These are phyloP conservation scores for Andricus curvator DNA, from an alignment of 2,888 invertebrate genomes.

Conservation along the genomic window DNA sequence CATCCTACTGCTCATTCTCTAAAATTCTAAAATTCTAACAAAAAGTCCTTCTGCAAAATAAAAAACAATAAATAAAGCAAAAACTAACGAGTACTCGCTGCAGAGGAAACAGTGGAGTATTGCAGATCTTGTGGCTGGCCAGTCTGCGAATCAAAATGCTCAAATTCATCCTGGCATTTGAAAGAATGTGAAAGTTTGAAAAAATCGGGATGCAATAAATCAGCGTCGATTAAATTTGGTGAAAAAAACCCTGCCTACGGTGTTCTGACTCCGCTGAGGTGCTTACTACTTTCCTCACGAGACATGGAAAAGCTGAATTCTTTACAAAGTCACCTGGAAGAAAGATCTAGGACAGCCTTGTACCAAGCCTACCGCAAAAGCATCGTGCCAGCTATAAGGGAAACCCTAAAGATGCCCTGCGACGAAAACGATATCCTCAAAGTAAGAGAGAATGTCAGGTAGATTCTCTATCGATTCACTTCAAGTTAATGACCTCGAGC, in stretches of 20 bases:
- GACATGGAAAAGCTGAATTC: slow-evolving; percentile 22
- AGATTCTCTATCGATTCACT: slow-evolving; percentile 18
- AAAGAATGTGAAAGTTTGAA: slow-evolving; percentile 4
- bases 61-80: not conserved
- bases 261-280: slow-evolving; percentile 17
- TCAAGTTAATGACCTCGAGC: slow-evolving; percentile 20
- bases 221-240: not conserved
- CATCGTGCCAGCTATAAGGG: slow-evolving; percentile 14
- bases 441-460: slow-evolving; percentile 23
- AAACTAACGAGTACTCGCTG: slow-evolving; percentile 4
- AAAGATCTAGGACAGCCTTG: slow-evolving; percentile 19
- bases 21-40: too few species aligned
- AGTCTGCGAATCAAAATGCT: not conserved
- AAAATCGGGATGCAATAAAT: slow-evolving; percentile 1
- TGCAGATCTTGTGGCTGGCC: slow-evolving; percentile 8
- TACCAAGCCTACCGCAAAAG: slow-evolving; percentile 12
- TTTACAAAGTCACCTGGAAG: slow-evolving; percentile 22
- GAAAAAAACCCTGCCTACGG: slow-evolving; percentile 3
- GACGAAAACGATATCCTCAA: slow-evolving; percentile 32
- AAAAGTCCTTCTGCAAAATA: not conserved
- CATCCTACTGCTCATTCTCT: too few species aligned
- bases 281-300: slow-evolving; percentile 27
- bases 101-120: slow-evolving; percentile 20
- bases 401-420: slow-evolving; percentile 32
- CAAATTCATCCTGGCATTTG: slow-evolving; percentile 13